Evolutionary conservation across 2,797 vertebrate genomes (phyloP).

Genomic region (Xenops minutus): DNA sequence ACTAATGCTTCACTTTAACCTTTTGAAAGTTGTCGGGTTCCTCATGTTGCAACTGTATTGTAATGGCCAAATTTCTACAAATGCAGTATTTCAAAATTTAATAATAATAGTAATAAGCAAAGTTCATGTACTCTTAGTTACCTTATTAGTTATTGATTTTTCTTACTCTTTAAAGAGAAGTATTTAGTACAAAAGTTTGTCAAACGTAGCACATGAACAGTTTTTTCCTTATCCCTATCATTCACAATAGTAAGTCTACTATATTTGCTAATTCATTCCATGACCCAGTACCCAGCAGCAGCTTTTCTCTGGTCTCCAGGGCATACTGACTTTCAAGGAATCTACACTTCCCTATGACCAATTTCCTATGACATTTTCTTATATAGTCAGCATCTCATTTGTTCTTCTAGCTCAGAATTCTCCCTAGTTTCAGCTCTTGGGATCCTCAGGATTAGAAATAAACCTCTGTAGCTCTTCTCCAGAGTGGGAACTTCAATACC

Average conservation of each 20-base stretch:
- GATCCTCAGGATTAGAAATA: neutral
- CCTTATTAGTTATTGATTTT: neutral
- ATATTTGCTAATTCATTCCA: neutral
- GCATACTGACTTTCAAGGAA: neutral
- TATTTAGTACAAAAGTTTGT: neutral
- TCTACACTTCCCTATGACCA: neutral
- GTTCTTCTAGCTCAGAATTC: neutral
- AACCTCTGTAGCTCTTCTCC: neutral
- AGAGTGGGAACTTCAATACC: neutral
- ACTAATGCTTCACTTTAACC: neutral
- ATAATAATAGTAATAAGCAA: neutral
- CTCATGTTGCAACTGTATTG: neutral
- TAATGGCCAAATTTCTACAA: neutral
- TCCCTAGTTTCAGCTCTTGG: neutral
- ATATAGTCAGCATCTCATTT: neutral
- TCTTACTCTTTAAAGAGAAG: neutral
- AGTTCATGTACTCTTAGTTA: neutral
- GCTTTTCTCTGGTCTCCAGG: neutral
- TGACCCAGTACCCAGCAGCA: neutral
- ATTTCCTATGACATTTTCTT: neutral
- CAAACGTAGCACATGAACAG: rapidly evolving
- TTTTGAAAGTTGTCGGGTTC: neutral
- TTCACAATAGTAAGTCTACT: neutral
- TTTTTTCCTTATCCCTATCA: neutral
- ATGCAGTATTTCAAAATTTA: neutral